A percentile compares a stretch with the other conserved stretches of the same genome.
Conservation (phyloP, 2,888 invertebrate species). For the Schizotus pectinicornis region DNA sequence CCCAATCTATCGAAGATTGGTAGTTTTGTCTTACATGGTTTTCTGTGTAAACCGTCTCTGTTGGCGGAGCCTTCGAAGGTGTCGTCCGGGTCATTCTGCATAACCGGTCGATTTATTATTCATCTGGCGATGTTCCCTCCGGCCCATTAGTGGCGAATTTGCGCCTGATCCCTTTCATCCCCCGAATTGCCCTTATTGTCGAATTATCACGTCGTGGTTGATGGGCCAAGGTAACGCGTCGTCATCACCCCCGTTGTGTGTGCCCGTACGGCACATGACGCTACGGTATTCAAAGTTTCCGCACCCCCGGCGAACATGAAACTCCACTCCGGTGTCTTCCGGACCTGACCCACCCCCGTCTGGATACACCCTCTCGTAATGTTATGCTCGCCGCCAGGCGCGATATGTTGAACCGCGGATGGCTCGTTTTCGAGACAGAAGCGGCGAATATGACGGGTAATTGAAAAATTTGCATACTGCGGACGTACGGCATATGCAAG, state of each 20-base stretch:
- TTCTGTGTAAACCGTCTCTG: too few species aligned
- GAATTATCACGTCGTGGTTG: constrained; percentile 31
- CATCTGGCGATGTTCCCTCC: constrained; percentile 21
- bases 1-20: too few species aligned
- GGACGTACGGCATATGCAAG: neutral
- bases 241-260: constrained; percentile 20
- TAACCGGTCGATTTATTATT: constrained; percentile 23
- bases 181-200: constrained; percentile 31
- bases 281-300: constrained; percentile 35
- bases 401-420: constrained; percentile 11
- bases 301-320: constrained; percentile 38
- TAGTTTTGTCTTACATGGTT: too few species aligned
- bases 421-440: neutral
- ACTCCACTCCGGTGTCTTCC: constrained; percentile 40
- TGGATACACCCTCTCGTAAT: constrained; percentile 16
- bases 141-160: constrained; percentile 26
- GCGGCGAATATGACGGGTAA: constrained; percentile 7
- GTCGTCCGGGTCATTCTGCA: neutral
- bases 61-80: neutral
- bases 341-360: constrained; percentile 35
- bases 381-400: constrained; percentile 26
- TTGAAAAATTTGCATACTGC: constrained; percentile 29
- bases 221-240: constrained; percentile 13
- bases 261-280: constrained; percentile 28
- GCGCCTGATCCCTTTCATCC: constrained; percentile 22